Base-by-base conservation (phyloP, 2,797 vertebrate species). In the Trematomus bernacchii region DNA sequence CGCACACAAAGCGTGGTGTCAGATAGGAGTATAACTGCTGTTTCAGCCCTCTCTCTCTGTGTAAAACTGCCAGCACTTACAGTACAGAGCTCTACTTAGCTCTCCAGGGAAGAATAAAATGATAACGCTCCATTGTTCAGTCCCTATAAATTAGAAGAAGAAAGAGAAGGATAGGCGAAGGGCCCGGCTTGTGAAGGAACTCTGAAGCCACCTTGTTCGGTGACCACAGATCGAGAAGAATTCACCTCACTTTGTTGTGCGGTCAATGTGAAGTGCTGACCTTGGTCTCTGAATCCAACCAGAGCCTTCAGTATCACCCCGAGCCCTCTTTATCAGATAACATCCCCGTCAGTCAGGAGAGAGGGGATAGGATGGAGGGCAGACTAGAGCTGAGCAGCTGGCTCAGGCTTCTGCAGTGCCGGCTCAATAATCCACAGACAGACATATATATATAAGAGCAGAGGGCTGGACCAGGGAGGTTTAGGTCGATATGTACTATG, bases 351-450 rank as follows among this genome's bases (percentile, higher is more conserved):
- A 59, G 85, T 58, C 50, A 42, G 76, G 19, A 78, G 72, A 54
- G 76, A 68, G 59, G 59, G 73, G 55, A 52, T 76, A 72, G 77
- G 85, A 89, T 46, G 85, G 72, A 83, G 72, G 81, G 72, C 73
- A 85, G 83, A 70, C 84, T 82, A 44, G n/a, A 57, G 79, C 85
- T 80, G 77, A 91, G 85, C 61, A 80, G 85, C 76, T 71, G 60
- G 66, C 75, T 78, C 62, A 23, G 74, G 65, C 71, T 82, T 80
- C 75, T 85, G 83, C 77, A 85, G 80, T 73, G 65, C 23, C 44
- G 18, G 87, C 71, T 93, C 93, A 90, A 93, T 94, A 93, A 87
- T 87, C 84, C 82, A 87, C 85, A 89, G 90, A 92, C 88, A 91
- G 87, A 87, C 87, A 30, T 71, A 89, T 70, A 89, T 70, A 85